Base-by-base conservation (phyloP, 2,888 invertebrate species). In the Caenorhabditis sp. region DNA sequence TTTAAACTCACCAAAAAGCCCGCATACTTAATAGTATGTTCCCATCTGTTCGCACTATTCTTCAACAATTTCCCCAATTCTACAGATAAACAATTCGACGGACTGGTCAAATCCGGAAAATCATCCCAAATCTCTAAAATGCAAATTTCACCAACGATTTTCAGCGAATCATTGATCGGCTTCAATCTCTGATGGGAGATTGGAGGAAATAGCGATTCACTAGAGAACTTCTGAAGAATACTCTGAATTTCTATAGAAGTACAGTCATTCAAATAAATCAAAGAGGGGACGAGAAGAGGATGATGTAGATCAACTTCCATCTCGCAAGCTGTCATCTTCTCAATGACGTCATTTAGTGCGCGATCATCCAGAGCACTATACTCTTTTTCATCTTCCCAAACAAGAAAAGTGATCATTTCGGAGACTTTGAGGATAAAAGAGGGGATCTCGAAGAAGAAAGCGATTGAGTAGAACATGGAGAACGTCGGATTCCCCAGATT, bases 81-180 rank as follows among this genome's bases (percentile, higher is more conserved):
- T 0, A 58, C 21, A 2, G 78, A 72, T 5, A 76, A 36, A 26
- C 59, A 63, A n/a, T 52, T 62, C 17, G 72, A 63, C 17, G 72
- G 72, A 56, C 49, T 68, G 10, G 53, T 50, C 5, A 72, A 36
- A 5, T 49, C 31, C 12, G 65, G 63, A 49, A 72, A 67, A 14
- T 65, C 67, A 26, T 78, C 78, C 78, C 78, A 78, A 10, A 78
- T 63, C 14, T 66, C 60, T 1, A 78, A 56, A 10, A 78, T 70
- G 31, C 78, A 78, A 49, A 78, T 71, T 20, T 78, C 78, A 14
- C 73, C 62, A 26, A 78, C 59, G 0, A 70, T 63, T 68, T 76
- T 78, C 27, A 78, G 63, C 3, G 72, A 61, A 7, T 61, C 26
- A 26, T 78, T 78, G 59, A 78, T 67, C 8, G 70, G 59, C 70